phyloP scores from a whole-genome alignment of 1,140 invertebrate genomes.

The Bactericera cockerelli region DNA sequence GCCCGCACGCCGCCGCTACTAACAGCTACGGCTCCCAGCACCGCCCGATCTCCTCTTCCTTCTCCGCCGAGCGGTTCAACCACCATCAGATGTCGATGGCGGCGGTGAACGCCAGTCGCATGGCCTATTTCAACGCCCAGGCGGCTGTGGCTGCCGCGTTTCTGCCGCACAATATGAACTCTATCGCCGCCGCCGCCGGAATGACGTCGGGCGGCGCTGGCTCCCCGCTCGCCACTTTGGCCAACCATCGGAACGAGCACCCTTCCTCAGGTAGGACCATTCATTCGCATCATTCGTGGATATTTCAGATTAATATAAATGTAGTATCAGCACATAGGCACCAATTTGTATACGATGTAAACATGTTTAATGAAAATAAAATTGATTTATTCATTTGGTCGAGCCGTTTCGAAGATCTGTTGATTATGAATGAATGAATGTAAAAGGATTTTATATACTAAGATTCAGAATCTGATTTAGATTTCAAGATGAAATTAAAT shows the following conservation, averaged over 20 bases:
- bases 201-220: slow-evolving; percentile 11
- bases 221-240: slow-evolving; percentile 23
- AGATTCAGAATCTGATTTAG: too few species aligned
- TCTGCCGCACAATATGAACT: slow-evolving; percentile 42
- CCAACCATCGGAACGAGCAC: slow-evolving; percentile 9
- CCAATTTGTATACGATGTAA: too few species aligned
- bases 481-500: too few species aligned
- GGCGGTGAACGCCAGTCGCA: slow-evolving; percentile 43
- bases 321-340: too few species aligned
- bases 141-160: slow-evolving; percentile 75
- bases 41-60: slow-evolving; percentile 33
- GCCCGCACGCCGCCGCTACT: slow-evolving; percentile 26
- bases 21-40: slow-evolving; percentile 21
- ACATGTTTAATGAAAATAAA: too few species aligned
- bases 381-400: too few species aligned
- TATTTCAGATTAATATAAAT: too few species aligned
- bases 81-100: slow-evolving; percentile 45
- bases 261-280: background rate
- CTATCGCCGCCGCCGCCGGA: slow-evolving; percentile 14
- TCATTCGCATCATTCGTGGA: too few species aligned
- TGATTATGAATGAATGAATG: too few species aligned
- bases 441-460: too few species aligned
- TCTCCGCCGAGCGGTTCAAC: slow-evolving; percentile 25
- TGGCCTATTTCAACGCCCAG: slow-evolving; percentile 75
- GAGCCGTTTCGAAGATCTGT: too few species aligned